Conservation (phyloP, 1,140 invertebrate genomes). For the Campodea augens region DNA sequence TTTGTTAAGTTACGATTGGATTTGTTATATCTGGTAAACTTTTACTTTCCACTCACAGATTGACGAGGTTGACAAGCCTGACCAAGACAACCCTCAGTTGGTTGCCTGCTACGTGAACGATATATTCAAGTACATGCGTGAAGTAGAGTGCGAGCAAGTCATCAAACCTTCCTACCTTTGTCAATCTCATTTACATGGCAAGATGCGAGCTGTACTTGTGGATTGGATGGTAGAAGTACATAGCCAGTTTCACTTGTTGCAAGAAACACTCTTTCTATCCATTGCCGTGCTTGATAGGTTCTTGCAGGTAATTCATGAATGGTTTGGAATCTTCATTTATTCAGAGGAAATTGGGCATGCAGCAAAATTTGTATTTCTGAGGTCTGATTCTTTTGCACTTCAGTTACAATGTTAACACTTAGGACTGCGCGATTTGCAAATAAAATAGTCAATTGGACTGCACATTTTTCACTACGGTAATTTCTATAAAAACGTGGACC, state of each 20-base stretch:
- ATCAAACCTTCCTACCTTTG: background rate
- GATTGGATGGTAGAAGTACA: constrained; percentile 93
- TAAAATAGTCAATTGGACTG: too few relatives aligned
- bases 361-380: too few relatives aligned
- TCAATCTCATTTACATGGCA: constrained; percentile 34
- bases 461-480: too few relatives aligned
- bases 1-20: too few relatives aligned
- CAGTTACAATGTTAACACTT: too few relatives aligned
- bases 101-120: constrained; percentile 35
- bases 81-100: constrained; percentile 31
- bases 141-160: constrained; percentile 23
- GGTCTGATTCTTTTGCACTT: too few relatives aligned
- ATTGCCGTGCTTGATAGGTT: constrained; percentile 79
- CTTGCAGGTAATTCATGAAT: constrained; percentile 44
- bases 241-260: constrained; percentile 61
- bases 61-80: constrained; percentile 32
- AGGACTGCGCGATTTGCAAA: too few relatives aligned
- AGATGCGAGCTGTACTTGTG: constrained; percentile 72
- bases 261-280: constrained; percentile 79
- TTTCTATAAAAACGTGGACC: too few relatives aligned
- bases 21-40: too few relatives aligned
- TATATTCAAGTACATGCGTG: constrained; percentile 32
- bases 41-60: too few relatives aligned
- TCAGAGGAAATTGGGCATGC: background rate
- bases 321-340: constrained; percentile 1